Evolutionary conservation across 2,797 vertebrate genomes (phyloP).

Genomic region (Sebastes variabilis): DNA sequence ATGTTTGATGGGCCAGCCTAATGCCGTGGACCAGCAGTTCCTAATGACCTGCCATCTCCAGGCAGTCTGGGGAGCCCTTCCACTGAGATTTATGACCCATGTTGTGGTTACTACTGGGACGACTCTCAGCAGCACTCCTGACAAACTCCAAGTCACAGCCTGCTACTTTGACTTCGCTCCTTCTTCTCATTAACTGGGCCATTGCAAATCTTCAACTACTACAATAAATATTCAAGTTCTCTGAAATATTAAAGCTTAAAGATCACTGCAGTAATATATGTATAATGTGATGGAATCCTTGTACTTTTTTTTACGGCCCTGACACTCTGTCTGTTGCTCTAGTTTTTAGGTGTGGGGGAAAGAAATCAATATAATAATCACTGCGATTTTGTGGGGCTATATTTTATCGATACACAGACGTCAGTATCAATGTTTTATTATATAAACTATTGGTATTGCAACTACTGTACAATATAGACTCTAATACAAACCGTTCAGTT

Average conservation of each 20-base stretch:
- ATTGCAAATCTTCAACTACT: slow-evolving; percentile 30
- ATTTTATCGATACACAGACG: neutral
- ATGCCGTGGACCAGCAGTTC: slow-evolving; percentile 62
- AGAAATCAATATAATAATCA: too few species aligned
- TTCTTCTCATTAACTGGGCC: slow-evolving; percentile 57
- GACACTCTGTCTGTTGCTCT: neutral
- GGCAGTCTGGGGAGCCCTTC: slow-evolving; percentile 68
- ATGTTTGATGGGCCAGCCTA: slow-evolving; percentile 66
- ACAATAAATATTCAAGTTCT: slow-evolving; percentile 13
- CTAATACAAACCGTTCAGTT: too few species aligned
- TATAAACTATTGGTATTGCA: neutral
- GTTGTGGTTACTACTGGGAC: slow-evolving; percentile 59
- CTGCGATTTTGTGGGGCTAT: neutral
- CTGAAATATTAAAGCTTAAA: slow-evolving; percentile 19
- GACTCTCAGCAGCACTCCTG: slow-evolving; percentile 33
- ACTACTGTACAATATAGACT: too few species aligned
- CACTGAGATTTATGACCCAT: slow-evolving; percentile 76
- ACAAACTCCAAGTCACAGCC: slow-evolving; percentile 45
- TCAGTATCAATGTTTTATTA: neutral
- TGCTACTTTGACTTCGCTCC: slow-evolving; percentile 24
- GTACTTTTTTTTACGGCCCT: slow-evolving; percentile 7
- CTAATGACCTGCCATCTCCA: slow-evolving; percentile 77
- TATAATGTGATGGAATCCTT: slow-evolving; percentile 19
- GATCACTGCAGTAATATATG: slow-evolving; percentile 10
- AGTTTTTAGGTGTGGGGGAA: neutral